A percentile compares a stretch with the other conserved stretches of the same genome.
These are phyloP conservation scores for Andricus quercusramuli DNA, from an alignment of 2,888 invertebrate species.

Conservation along the genomic window DNA sequence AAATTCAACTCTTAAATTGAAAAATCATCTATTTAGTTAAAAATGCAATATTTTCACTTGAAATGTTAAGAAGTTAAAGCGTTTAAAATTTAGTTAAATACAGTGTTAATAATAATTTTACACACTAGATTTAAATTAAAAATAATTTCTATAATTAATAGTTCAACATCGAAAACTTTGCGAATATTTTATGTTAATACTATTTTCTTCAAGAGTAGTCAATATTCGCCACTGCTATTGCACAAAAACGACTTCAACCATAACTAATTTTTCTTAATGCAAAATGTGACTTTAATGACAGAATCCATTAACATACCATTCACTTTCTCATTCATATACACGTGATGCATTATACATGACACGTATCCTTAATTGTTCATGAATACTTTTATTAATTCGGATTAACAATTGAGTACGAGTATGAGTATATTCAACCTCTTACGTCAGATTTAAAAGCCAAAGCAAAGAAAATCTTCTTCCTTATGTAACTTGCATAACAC, in stretches of 20 bases:
- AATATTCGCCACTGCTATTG: neutral
- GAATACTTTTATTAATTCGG: constrained; percentile 1
- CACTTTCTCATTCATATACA: neutral
- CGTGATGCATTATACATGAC: constrained; percentile 15
- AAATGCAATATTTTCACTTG: no score
- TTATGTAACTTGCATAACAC: constrained; percentile 6
- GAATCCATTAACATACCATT: constrained; percentile 19
- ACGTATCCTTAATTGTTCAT: constrained; percentile 2
- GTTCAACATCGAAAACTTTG: no score
- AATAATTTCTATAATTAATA: no score
- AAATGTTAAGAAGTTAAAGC: no score
- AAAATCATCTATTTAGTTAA: no score
- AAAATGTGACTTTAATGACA: neutral
- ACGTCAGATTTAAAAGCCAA: constrained; percentile 2
- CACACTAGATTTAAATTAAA: no score
- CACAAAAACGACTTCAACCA: neutral
- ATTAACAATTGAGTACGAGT: neutral
- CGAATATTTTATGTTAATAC: neutral
- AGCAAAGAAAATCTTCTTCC: neutral
- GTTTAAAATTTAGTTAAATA: no score
- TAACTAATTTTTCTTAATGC: constrained; percentile 18
- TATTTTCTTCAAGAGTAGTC: neutral
- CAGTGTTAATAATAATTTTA: no score
- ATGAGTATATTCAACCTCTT: neutral
- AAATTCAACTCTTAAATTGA: no score